Percentiles rank a stretch among this genome's conserved stretches.
Conservation (phyloP, 2,888 invertebrate species). For the Cryptocheilus praepositus region DNA sequence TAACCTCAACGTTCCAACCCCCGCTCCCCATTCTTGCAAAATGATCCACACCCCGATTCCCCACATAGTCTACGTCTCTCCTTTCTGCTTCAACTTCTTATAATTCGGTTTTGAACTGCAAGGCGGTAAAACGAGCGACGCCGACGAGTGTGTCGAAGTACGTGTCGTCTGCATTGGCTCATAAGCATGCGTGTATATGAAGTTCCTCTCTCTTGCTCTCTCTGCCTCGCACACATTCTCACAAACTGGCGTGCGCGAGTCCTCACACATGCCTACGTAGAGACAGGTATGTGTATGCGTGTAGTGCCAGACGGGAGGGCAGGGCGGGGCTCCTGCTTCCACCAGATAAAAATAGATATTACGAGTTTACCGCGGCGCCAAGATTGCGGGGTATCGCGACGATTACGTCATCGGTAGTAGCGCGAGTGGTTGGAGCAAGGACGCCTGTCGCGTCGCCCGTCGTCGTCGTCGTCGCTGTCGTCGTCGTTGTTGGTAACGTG, state of each 20-base stretch:
- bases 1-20: no score
- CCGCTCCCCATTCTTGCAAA: no score
- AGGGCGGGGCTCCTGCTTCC: constrained; percentile 60
- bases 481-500: constrained; percentile 22
- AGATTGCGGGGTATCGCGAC: constrained; percentile 77
- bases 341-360: constrained; percentile 78
- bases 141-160: constrained; percentile 37
- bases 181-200: no score
- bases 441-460: constrained; percentile 67
- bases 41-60: no score
- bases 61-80: no score
- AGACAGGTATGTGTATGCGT: constrained; percentile 14
- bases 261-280: no score
- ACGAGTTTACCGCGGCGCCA: constrained; percentile 78
- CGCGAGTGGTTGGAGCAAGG: constrained; percentile 71
- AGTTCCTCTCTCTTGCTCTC: not conserved
- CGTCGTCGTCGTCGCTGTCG: constrained; percentile 51
- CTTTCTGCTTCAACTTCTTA: no score
- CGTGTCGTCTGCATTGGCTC: constrained; percentile 5
- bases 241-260: no score
- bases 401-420: constrained; percentile 76
- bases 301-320: constrained; percentile 31
- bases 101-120: no score
- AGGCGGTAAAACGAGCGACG: no score
- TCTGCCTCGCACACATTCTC: no score